Percentiles rank a stretch among this genome's conserved stretches.
These are phyloP conservation scores for Ectropis crepuscularia DNA, from an alignment of 2,888 invertebrate genomes.

Conservation along the genomic window DNA sequence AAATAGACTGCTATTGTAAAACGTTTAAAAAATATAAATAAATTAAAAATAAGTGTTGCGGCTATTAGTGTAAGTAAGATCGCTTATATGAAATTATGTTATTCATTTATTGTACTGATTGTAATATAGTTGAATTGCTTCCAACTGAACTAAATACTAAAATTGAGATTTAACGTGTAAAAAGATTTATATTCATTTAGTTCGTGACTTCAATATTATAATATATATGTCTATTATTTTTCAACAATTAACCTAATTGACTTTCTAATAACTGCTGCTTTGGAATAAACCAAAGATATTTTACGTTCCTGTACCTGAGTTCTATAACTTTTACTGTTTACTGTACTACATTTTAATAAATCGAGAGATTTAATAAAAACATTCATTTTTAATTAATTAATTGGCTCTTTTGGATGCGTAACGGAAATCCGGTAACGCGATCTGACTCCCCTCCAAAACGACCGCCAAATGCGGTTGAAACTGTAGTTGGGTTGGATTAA, in stretches of 20 bases:
- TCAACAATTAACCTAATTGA: too few species aligned
- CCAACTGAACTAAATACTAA: conserved; percentile 4
- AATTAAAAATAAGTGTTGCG: conserved; percentile 8
- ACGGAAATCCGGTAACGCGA: too few species aligned
- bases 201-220: not conserved
- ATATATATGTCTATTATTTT: too few species aligned
- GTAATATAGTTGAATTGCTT: conserved; percentile 16
- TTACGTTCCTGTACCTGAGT: conserved; percentile 36
- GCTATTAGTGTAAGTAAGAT: conserved; percentile 14
- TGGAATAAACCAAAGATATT: conserved; percentile 25
- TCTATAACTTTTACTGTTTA: conserved; percentile 8
- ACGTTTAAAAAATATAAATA: not conserved
- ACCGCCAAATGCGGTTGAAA: too few species aligned
- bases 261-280: not conserved
- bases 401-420: too few species aligned
- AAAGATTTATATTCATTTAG: not conserved
- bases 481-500: too few species aligned
- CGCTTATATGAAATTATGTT: conserved; percentile 5
- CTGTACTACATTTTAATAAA: not conserved
- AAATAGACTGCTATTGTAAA: conserved; percentile 6
- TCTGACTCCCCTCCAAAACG: too few species aligned
- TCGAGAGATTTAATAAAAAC: too few species aligned
- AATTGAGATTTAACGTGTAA: not conserved
- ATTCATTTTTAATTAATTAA: too few species aligned
- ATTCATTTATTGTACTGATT: conserved; percentile 5